Evolutionary conservation across 2,113 vertebrate species (phyloP), one percentile per base, ranked within the genome.

Genomic region (Forbesichthys agassizii): DNA sequence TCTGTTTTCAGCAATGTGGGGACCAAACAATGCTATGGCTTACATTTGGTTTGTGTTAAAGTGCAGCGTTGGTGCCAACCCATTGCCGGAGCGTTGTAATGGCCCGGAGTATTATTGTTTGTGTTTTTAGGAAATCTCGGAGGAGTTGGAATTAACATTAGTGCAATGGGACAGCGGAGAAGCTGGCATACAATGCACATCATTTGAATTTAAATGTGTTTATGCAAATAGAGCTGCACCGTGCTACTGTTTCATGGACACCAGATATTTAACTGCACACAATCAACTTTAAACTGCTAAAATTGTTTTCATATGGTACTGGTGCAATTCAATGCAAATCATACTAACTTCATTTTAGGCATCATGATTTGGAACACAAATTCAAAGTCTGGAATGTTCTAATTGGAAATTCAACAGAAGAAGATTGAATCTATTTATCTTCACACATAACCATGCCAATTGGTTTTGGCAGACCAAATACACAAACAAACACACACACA

Each of bases 121-220:
- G 69, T 42, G 67, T 64, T 70, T 55, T 68, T 69, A 57, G 47
- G 70, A 70, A 61, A 67, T 84, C 84, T 81, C 76, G 1, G 68
- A 68, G 76, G 85, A 80, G 64, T 48, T 55, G 46, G 66, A 73
- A 81, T 80, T 78, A 76, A 71, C 18, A 33, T 65, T 65, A 60
- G 68, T 74, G 80, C 77, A 77, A 61, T 54, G 53, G 47, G 62
- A 61, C 48, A 61, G 69, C 1, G 49, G 48, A 64, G 33, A 71
- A 48, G 61, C 52, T 27, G 65, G 70, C 42, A 8, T 66, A 61
- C 36, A 53, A 69, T 61, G 66, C 51, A 68, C 48, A 54, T 69
- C 48, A 77, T 82, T 85, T 79, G 70, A 75, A 78, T 74, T 62
- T 66, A 84, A 83, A 87, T 78, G 64, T 62, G 69, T 82, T 81